Evolutionary conservation across 2,797 vertebrate genomes (phyloP), one percentile per base, ranked within the genome.

Genomic region (Fundulus diaphanus): DNA sequence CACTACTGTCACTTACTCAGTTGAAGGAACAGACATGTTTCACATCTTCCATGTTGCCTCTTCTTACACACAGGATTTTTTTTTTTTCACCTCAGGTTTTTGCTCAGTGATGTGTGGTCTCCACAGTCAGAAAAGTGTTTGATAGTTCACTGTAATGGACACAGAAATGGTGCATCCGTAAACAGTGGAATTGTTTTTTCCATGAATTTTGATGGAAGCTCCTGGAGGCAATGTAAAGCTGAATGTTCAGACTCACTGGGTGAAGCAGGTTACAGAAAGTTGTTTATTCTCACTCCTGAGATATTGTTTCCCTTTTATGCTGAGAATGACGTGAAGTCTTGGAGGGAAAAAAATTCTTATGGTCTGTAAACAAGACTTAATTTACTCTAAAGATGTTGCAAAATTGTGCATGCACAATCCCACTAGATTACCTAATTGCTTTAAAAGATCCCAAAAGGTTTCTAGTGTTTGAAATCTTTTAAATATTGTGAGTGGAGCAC

Each of bases 31-130:
- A 56, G 66, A 56, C 27, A 29, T 3, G 35, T 48, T 40, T 66
- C 68, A 69, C 51, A 9, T 66, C 71, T 49, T 59, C 20, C 42
- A 51, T 0, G 48, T 29, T 24, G n/a, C 40, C 24, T 37, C 2
- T 11, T 0, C 49, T 57, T 46, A 56, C 63, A 65, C 37, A 7
- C 51, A 20, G n/a, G 35, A n/a, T 37, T 48, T 20, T n/a, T 27
- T 15, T 57, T 57, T 52, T 68, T 72, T 68, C 61, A 59, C 54
- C 48, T 27, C 57, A 42, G 24, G 75, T 66, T 42, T 40, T 31
- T 22, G 37, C 57, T 54, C 11, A 33, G 75, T 56, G 37, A 73
- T 49, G 57, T 73, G 56, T 49, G 57, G 20, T 33, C 56, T 61
- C 56, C 51, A 42, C 52, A 46, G 27, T 44, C 37, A 33, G 27